Percentiles rank a stretch among this genome's conserved stretches.
These are phyloP conservation scores for Hypotaenidia philippensis DNA, from an alignment of 2,797 vertebrate genomes.

Conservation along the genomic window DNA sequence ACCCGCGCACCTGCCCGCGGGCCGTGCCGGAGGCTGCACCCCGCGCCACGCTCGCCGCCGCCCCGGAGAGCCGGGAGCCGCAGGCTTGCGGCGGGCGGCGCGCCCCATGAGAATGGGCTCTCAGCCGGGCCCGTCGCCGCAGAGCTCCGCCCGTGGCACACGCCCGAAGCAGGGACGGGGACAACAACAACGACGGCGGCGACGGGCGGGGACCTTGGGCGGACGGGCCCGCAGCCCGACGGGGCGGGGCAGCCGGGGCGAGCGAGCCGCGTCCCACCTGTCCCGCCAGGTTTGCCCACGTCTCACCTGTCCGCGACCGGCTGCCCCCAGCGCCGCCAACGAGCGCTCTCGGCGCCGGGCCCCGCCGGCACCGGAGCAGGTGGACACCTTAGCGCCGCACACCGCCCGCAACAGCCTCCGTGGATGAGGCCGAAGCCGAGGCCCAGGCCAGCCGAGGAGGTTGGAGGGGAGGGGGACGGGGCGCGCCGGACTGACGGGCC, in stretches of 20 bases:
- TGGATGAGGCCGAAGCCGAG: background rate
- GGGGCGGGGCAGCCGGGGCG: background rate
- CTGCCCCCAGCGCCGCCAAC: background rate
- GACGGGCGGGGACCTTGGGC: background rate
- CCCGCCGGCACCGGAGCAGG: background rate
- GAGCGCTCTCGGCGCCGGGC: no score
- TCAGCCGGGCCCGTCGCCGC: background rate
- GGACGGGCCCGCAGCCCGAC: background rate
- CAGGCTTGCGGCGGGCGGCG: background rate
- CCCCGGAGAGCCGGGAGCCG: background rate
- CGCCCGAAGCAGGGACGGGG: background rate
- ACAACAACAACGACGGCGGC: no score
- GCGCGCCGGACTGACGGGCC: conserved; percentile 43
- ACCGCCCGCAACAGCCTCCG: background rate
- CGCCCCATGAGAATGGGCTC: background rate
- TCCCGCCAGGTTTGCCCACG: conserved; percentile 7
- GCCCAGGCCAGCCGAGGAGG: conserved; percentile 55
- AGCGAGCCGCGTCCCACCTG: background rate
- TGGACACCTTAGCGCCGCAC: background rate
- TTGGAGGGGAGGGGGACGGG: background rate
- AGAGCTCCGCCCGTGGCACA: background rate
- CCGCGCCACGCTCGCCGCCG: background rate
- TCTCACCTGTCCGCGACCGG: conserved; percentile 46
- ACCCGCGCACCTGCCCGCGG: background rate
- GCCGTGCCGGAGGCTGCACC: background rate